Evolutionary conservation across 2,113 vertebrate species (phyloP), one percentile per base, ranked within the genome.

Genomic region (Myocastor coypus): DNA sequence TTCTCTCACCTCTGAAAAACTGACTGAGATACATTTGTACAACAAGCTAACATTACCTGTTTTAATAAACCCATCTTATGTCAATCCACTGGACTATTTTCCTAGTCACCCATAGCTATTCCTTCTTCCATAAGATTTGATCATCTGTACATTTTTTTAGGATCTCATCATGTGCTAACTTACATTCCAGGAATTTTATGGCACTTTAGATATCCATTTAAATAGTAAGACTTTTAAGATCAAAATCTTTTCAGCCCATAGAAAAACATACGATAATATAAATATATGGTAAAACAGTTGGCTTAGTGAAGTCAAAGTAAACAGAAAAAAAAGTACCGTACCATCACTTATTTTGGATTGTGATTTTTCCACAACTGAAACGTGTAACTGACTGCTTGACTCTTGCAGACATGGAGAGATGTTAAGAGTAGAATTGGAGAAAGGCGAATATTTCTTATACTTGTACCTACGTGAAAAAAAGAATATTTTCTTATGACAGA

Each of bases 361-460:
- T 95, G 97, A 61, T 81, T 96, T 98, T 96, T 98, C 98, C 91
- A 94, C 52, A 92, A 82, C 17, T 20, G 97, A 96, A 68, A 96
- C 42, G 24, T 97, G 91, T 90, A 97, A 86, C 20, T 96, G 97
- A 52, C 12, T 95, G 84, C 97, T 98, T 63, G 92, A 82, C 1
- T 98, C 97, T 86, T 97, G 97, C 68, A 98, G 90, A 97, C 98
- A 99, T 0, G 98, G 98, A 91, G 98, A 98, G 91, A 97, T 87
- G 81, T 83, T 97, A 24, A 92, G 71, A 82, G 98, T 98, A 0
- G 98, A 97, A 91, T 99, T 99, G 95, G 94, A 86, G 78, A 84
- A 96, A 85, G 97, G 96, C 94, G 96, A 73, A 85, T 98, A 97
- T 50, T 96, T 97, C 71, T 98, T 98, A 40, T 99, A 99, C 13